Conservation (phyloP, 2,888 invertebrate genomes). For the Ophion ellenae region DNA sequence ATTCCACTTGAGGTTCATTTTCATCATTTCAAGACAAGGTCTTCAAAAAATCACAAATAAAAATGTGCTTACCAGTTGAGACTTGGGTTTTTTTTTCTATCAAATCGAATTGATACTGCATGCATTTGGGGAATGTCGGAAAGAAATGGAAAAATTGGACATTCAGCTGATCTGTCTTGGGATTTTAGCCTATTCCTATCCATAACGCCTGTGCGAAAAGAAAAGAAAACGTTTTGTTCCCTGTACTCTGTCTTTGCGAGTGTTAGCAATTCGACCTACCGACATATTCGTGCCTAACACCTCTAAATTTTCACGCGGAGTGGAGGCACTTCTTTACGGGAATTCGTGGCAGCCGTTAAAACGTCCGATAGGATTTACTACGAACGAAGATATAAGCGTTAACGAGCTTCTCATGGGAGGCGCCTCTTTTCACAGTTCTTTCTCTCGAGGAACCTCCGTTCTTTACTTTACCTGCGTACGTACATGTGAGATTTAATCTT, state of each 20-base stretch:
- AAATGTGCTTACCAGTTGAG: not conserved
- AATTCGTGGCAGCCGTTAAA: constrained; percentile 29
- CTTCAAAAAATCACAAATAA: not conserved
- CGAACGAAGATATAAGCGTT: constrained; percentile 35
- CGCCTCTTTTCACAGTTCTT: constrained; percentile 41
- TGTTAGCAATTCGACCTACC: not conserved
- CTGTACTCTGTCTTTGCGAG: not conserved
- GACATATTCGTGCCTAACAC: constrained; percentile 5
- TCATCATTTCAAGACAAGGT: not conserved
- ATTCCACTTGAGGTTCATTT: not conserved
- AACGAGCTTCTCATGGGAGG: constrained; percentile 53
- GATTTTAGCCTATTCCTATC: too few relatives aligned
- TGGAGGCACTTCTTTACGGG: constrained; percentile 8
- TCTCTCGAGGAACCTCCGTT: not conserved
- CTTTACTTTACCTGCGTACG: not conserved
- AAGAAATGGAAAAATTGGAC: too few relatives aligned
- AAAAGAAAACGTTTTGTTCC: not conserved
- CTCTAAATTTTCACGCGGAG: constrained; percentile 25
- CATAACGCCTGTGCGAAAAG: too few relatives aligned
- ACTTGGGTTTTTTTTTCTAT: not conserved
- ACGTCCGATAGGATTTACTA: constrained; percentile 47
- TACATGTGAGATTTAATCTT: constrained; percentile 4
- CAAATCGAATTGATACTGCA: not conserved
- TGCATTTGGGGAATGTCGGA: too few relatives aligned
- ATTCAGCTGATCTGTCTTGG: too few relatives aligned